Conservation (phyloP, 2,888 invertebrate species). For the Protodeltote pygarga region DNA sequence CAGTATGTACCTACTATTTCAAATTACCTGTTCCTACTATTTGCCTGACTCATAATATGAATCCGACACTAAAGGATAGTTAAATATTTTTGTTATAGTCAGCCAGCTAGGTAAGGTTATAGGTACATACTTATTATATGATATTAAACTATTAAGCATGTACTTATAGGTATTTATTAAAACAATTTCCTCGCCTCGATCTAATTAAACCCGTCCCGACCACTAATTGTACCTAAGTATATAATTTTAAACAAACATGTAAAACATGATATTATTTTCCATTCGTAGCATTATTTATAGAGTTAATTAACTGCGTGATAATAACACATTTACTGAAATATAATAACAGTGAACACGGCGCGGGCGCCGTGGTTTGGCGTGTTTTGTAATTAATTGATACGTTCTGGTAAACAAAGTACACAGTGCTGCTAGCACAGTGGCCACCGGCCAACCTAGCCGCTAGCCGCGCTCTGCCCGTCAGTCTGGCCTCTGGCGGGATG, state of each 20-base stretch:
- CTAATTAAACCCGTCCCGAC: constrained; percentile 24
- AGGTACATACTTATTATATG: not conserved
- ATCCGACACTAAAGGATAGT: too few species aligned
- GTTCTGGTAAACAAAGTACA: constrained; percentile 15
- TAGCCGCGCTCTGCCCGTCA: not conserved
- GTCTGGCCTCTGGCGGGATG: not conserved
- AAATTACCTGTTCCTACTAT: too few species aligned
- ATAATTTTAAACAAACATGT: constrained; percentile 10
- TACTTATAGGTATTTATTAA: too few species aligned
- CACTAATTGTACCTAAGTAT: constrained; percentile 2
- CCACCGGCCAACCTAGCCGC: not conserved
- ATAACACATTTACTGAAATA: constrained; percentile 25
- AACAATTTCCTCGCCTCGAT: constrained; percentile 10
- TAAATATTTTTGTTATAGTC: too few species aligned
- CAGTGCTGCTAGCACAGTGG: not conserved
- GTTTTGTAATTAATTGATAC: constrained; percentile 31
- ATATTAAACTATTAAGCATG: constrained; percentile 20
- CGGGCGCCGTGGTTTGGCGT: constrained; percentile 21
- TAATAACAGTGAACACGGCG: constrained; percentile 19
- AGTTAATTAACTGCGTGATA: constrained; percentile 34
- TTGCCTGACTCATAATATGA: too few species aligned
- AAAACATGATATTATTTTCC: constrained; percentile 24
- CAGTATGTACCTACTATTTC: too few species aligned
- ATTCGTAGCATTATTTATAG: constrained; percentile 22
- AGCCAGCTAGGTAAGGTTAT: not conserved